Base-by-base conservation (phyloP, 2,888 invertebrate species). In the Sinodicranocentrus sp. region DNA sequence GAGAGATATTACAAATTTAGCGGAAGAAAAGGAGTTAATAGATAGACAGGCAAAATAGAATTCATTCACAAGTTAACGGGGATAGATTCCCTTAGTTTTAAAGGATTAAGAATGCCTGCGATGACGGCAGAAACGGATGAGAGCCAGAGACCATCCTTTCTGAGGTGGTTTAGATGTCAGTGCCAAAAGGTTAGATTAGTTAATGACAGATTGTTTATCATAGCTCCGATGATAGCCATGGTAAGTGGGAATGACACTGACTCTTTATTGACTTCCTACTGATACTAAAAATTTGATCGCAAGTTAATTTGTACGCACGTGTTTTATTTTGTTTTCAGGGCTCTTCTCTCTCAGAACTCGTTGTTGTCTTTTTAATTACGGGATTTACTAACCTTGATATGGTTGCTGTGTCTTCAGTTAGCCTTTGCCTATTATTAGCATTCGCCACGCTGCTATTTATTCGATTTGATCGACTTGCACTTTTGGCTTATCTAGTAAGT, bases 401-500 rank as follows among this genome's bases (percentile, higher is more conserved):
- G 76, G 73, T 85, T 73, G 78, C 82, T 52, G 82, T 85, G 72
- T 85, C 85, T 72, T 77, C 82, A 52, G 82, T 85, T 68, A 75
- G 77, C 78, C 82, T 85, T 78, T 85, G 78, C 54, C 59, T 85
- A 78, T 21, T 85, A 17, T 21, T 85, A 70, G 82, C 85, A 13
- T 70, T 85, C 61, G 82, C 85, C 23, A 75, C 82, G 21, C 44
- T 85, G 44, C 65, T 85, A 71, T 85, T 82, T 65, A 85, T 85
- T 70, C 67, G 85, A 78, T 85, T 85, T 82, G 85, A 85, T 71
- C 77, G 85, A 25, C 67, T 85, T 48, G 82, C 85, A 61, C 59
- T 85, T 61, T 25, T 85, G 71, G 85, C 85, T 57, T 85, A 82
- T 57, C 82, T 85, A 59, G 85, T 85, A 63, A 82, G 84, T 76